Evolutionary conservation across 2,888 invertebrate species (phyloP).

Genomic region (Drosophila ustulata): DNA sequence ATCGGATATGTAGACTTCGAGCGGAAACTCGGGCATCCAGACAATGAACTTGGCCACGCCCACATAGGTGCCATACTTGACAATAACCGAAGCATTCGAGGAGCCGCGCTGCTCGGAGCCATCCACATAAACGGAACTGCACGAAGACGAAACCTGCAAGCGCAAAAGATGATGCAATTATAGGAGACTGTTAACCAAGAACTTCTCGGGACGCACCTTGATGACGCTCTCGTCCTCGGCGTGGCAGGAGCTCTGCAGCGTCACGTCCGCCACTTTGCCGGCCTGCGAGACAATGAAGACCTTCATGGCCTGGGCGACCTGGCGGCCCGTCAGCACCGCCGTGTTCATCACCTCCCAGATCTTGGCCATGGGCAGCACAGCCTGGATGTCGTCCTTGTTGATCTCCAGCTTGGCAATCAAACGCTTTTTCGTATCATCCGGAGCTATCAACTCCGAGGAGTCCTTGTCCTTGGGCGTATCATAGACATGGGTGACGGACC

Average conservation of each 20-base stretch:
- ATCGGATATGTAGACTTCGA: slow-evolving; percentile 95
- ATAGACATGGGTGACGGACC: slow-evolving; percentile 92
- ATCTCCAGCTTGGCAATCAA: slow-evolving; percentile 94
- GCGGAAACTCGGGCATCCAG: slow-evolving; percentile 98
- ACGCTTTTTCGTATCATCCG: slow-evolving; percentile 87
- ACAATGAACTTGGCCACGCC: slow-evolving; percentile 95
- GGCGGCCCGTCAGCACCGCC: slow-evolving; percentile 96
- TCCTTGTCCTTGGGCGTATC: slow-evolving; percentile 86
- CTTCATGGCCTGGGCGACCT: slow-evolving; percentile 97
- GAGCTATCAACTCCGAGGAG: slow-evolving; percentile 74
- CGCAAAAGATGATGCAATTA: background rate
- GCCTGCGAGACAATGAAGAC: slow-evolving; percentile 97
- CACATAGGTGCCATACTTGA: slow-evolving; percentile 96
- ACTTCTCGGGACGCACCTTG: slow-evolving; percentile 89
- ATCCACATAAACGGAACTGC: slow-evolving; percentile 98
- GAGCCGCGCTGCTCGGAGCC: slow-evolving; percentile 98
- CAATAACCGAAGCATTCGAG: slow-evolving; percentile 96
- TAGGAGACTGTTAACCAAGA: background rate
- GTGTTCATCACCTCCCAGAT: slow-evolving; percentile 98
- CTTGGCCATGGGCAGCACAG: slow-evolving; percentile 97
- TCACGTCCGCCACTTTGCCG: slow-evolving; percentile 97
- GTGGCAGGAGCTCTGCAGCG: slow-evolving; percentile 96
- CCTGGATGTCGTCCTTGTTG: slow-evolving; percentile 97
- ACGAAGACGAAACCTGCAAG: slow-evolving; percentile 95
- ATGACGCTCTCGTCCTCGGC: slow-evolving; percentile 98